Percentiles rank a stretch among this genome's conserved stretches.
These are phyloP conservation scores for Cephus sareptanus DNA, from an alignment of 2,888 invertebrate species.

Conservation along the genomic window DNA sequence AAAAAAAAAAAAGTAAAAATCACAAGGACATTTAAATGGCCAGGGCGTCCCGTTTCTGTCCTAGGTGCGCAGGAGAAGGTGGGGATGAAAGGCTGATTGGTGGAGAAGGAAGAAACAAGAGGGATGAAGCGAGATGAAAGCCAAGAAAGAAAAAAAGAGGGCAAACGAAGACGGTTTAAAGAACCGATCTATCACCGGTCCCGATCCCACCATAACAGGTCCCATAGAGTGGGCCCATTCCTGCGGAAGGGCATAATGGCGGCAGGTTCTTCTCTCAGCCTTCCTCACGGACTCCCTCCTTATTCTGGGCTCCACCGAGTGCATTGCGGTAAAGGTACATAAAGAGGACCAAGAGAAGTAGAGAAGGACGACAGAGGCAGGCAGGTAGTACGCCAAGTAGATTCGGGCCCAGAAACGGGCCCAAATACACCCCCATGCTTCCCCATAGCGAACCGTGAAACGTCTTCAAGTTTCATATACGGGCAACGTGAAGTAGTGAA, in stretches of 20 bases:
- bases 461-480: slow-evolving; percentile 6
- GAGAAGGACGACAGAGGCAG: slow-evolving; percentile 9
- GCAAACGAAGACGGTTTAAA: slow-evolving; percentile 25
- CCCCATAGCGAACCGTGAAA: neutral
- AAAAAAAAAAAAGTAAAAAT: neutral
- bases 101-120: neutral
- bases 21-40: neutral
- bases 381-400: slow-evolving; percentile 35
- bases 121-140: neutral
- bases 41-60: neutral
- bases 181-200: slow-evolving; percentile 34
- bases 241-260: slow-evolving; percentile 22
- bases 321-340: neutral
- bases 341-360: slow-evolving; percentile 2
- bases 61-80: neutral
- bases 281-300: slow-evolving; percentile 1
- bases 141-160: neutral
- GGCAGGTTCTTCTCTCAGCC: slow-evolving; percentile 30
- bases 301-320: neutral
- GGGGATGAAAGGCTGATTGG: neutral
- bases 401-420: slow-evolving; percentile 19
- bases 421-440: slow-evolving; percentile 20
- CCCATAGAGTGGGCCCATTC: slow-evolving; percentile 21
- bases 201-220: slow-evolving; percentile 33
- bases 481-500: slow-evolving; percentile 3